Evolutionary conservation across 2,888 invertebrate genomes (phyloP), one percentile per base, ranked within the genome.

Genomic region (Drosophila ustulata): DNA sequence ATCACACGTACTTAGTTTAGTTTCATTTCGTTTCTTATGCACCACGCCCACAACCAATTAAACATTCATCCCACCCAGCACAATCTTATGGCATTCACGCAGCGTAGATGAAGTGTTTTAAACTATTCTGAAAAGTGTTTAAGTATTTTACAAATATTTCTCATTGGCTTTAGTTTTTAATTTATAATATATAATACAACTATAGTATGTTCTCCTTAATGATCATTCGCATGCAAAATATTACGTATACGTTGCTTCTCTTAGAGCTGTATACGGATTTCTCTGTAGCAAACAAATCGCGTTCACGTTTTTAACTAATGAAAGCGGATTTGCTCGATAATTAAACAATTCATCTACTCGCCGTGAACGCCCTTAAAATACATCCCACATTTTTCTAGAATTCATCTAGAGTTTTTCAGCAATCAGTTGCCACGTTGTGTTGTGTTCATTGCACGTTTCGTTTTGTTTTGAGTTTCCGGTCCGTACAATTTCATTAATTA

Each of bases 21-120:
- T 63, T 56, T 80, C 67, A 85, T 80, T 83, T 86, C 67, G 69
- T 83, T 81, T 70, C 41, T 51, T 65, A 65, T 34, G 75, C 79
- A 78, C 66, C 58, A 61, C 28, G 34, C 46, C 28, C 13, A 41
- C 11, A 53, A 67, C 52, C 47, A 47, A 34, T 3, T 34, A 4
- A 11, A 37, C 32, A 32, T 32, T 32, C 32, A 32, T 18, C 2
- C 6, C 18, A 53, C 13, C 51, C 18, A 45, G 45, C 71, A 74
- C 70, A 45, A 9, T 49, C n/a, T n/a, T 39, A 30, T 37, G 23
- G 13, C 3, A 39, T 30, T 49, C 26, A 13, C 23, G 9, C 26
- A 13, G 46, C 1, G 13, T 11, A 46, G 46, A 57, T 57, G 56
- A 46, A 56, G 23, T 26, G 56, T 25, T 56, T 11, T 8, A 0